Base-by-base conservation (phyloP, 2,113 vertebrate genomes). In the Zapornia atra region DNA sequence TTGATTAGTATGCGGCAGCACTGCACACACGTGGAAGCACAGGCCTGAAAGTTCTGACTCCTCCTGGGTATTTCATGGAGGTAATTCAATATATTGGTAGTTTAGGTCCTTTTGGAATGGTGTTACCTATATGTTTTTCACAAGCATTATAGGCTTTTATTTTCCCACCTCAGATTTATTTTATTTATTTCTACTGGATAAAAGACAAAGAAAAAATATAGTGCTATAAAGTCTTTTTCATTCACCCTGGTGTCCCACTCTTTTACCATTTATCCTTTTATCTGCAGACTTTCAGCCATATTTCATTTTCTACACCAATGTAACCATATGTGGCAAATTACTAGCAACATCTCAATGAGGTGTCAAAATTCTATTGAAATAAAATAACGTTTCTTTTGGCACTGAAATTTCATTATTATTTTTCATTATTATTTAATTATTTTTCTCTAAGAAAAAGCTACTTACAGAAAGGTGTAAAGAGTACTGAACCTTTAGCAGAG, bases 1-100 rank as follows among this genome's bases (percentile, higher is more conserved):
- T 1, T 1, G 2, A 13, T 86, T 66, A 40, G 5, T 8, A 11
- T 40, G 12, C 1, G 1, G 9, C 57, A 85, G 10, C 18, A n/a
- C 22, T 75, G 28, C 4, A 18, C 2, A 9, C 7, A 46, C 21
- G 15, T 33, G 10, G 29, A 65, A 56, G 29, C 9, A 60, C 10
- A 31, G 26, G 24, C 9, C 26, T 82, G 36, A 3, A 31, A 26
- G 5, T 68, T 81, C n/a, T 63, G 26, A 36, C 22, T 53, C 18
- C 21, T 86, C 9, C 2, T 15, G 21, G 7, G 20, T 53, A 48
- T 81, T 82, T 79, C 6, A 56, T 69, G 29, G 26, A 48, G 18
- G 12, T n/a, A 60, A 8, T 78, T 63, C 33, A 61, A 56, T 34
- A 38, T 68, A 46, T 44, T 17, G 12, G n/a, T 19, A 56, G 12